Conservation (phyloP, 2,797 vertebrate genomes). For the Tokudaia tokunoshimensis region DNA sequence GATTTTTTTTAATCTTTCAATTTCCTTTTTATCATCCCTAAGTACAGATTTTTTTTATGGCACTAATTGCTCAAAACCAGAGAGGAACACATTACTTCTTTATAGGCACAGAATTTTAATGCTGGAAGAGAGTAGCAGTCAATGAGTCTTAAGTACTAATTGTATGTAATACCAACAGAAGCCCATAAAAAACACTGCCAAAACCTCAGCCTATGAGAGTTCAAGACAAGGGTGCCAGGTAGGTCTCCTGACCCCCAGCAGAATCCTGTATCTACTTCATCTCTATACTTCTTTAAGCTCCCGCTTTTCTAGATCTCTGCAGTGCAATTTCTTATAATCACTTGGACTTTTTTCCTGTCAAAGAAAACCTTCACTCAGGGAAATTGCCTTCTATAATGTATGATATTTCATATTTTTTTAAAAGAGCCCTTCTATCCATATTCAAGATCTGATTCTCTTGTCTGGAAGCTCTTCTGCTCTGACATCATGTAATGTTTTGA, state of each 20-base stretch:
- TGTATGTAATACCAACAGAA: conserved; percentile 48
- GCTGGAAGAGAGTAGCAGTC: conserved; percentile 11
- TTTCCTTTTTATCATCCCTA: conserved; percentile 65
- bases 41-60: conserved; percentile 22
- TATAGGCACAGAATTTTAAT: conserved; percentile 65
- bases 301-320: not conserved
- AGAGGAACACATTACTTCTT: conserved; percentile 69
- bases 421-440: conserved; percentile 15
- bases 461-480: not conserved
- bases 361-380: not conserved
- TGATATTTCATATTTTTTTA: not conserved
- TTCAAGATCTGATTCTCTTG: not conserved
- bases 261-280: not conserved
- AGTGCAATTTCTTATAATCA: not conserved
- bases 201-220: conserved; percentile 12
- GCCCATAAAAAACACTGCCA: not conserved
- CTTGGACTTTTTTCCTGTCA: conserved; percentile 23
- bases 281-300: not conserved
- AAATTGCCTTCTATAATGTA: not conserved
- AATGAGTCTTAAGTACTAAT: conserved; percentile 49
- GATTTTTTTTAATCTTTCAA: conserved; percentile 42
- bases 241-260: not conserved
- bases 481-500: not conserved
- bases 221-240: not conserved
- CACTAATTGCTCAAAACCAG: conserved; percentile 71